These are phyloP conservation scores for Cyphomyrus discorhynchus DNA, from an alignment of 2,113 vertebrate species.

Conservation along the genomic window DNA sequence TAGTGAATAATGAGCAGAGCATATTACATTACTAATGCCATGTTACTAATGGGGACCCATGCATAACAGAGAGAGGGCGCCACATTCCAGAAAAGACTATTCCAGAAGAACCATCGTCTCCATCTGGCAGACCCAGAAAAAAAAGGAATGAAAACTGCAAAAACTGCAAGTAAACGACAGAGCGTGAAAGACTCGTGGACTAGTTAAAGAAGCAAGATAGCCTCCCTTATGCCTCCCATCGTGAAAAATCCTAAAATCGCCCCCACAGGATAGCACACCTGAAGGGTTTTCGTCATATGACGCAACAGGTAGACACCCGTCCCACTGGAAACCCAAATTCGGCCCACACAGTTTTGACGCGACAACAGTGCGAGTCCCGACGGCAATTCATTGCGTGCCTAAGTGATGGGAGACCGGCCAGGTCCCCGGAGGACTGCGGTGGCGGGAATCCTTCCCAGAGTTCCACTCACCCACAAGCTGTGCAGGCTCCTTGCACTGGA, in stretches of 20 bases:
- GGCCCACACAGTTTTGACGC: neutral
- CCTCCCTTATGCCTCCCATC: neutral
- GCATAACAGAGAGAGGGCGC: neutral
- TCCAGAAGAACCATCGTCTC: neutral
- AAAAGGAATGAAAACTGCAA: neutral
- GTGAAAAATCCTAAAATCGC: neutral
- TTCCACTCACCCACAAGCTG: constrained; percentile 78
- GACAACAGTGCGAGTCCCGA: neutral
- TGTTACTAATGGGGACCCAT: neutral
- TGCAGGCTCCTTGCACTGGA: constrained; percentile 82
- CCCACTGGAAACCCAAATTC: neutral
- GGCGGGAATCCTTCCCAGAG: neutral
- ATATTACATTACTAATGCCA: neutral
- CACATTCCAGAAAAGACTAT: neutral
- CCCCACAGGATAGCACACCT: neutral
- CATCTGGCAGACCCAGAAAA: neutral
- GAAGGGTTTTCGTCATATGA: neutral
- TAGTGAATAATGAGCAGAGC: neutral
- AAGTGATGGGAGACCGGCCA: neutral
- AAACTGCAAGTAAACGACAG: neutral
- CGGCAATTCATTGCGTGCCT: neutral
- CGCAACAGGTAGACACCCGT: neutral
- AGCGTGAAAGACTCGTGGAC: neutral
- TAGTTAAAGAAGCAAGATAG: neutral
- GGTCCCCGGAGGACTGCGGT: neutral